phyloP scores from a whole-genome alignment of 2,888 invertebrate species.

The Lasius platythorax region DNA sequence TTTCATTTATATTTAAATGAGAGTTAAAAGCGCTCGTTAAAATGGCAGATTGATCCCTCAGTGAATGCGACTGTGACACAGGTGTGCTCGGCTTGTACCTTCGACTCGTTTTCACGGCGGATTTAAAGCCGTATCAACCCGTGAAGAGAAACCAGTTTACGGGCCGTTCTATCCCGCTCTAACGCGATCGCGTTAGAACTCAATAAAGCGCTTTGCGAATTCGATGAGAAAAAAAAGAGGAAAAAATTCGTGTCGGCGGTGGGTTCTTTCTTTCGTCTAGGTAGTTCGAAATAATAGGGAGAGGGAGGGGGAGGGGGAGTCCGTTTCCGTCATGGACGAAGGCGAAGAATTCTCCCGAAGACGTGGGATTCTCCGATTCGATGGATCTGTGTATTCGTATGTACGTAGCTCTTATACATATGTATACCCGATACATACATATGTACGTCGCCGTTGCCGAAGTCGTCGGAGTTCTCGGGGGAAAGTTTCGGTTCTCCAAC shows the following conservation, averaged over 20 bases:
- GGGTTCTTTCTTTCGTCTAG: background rate
- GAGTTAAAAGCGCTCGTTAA: background rate
- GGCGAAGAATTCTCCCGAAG: background rate
- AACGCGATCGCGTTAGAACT: conserved; percentile 34
- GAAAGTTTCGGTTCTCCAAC: conserved; percentile 58
- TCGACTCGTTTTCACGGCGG: conserved; percentile 45
- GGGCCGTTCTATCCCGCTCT: background rate
- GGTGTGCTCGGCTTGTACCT: conserved; percentile 36
- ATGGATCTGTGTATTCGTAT: background rate
- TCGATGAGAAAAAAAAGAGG: background rate
- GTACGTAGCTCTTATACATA: conserved; percentile 40
- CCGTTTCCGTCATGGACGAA: background rate
- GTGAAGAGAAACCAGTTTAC: conserved; percentile 37
- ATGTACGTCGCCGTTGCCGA: conserved; percentile 48
- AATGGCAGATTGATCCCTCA: background rate
- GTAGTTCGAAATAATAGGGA: background rate
- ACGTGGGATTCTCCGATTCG: conserved; percentile 11
- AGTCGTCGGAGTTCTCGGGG: conserved; percentile 38
- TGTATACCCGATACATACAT: conserved; percentile 58
- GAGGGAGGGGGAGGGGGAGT: background rate
- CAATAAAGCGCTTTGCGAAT: conserved; percentile 36
- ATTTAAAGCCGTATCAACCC: conserved; percentile 43
- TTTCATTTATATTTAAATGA: background rate
- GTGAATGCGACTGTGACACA: conserved; percentile 27
- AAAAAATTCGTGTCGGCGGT: background rate